Evolutionary conservation across 2,888 invertebrate species (phyloP), one percentile per base, ranked within the genome.

Genomic region (Peribatodes rhomboidaria): DNA sequence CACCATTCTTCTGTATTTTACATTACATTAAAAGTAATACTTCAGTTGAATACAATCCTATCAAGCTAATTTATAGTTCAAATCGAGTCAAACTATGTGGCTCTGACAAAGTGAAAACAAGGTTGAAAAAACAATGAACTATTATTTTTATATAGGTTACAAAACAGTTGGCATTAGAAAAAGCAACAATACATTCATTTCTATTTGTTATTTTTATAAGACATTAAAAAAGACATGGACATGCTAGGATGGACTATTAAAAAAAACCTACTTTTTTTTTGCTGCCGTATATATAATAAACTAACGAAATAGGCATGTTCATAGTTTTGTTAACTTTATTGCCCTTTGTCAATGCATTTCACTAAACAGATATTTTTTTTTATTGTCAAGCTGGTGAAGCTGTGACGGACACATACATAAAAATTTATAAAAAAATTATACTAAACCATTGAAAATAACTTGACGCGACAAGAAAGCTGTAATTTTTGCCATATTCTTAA

Each of bases 21-120:
- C 76, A 81, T 74, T 79, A 70, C 70, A 76, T 73, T 44, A 73
- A 86, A 87, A 86, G 76, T 90, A 91, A 91, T 90, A 91, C 91
- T 91, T 77, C 85, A 74, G 82, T 85, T 85, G 82, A 89, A 90
- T 89, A 90, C 89, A 67, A 65, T 61, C 44, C 61, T 59, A 66
- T 59, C 58, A 49, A 68, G 44, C 64, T 70, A 67, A 4, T 57
- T 53, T 59, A 66, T 22, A 58, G 65, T 63, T 66, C 41, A 61
- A 59, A 60, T 62, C 46, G 20, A 65, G 61, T 63, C 68, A 66
- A 68, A 69, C 59, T 53, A 63, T 39, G 33, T 9, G 31, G 37
- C 57, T 16, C 46, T 52, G 57, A 44, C 46, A 52, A 57, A 46
- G 57, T 52, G 37, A 57, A 27, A 37, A 44, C 22, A 52, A 59